Evolutionary conservation across 2,888 invertebrate genomes (phyloP), one percentile per base, ranked within the genome.

Genomic region (Caenorhabditis sp.): DNA sequence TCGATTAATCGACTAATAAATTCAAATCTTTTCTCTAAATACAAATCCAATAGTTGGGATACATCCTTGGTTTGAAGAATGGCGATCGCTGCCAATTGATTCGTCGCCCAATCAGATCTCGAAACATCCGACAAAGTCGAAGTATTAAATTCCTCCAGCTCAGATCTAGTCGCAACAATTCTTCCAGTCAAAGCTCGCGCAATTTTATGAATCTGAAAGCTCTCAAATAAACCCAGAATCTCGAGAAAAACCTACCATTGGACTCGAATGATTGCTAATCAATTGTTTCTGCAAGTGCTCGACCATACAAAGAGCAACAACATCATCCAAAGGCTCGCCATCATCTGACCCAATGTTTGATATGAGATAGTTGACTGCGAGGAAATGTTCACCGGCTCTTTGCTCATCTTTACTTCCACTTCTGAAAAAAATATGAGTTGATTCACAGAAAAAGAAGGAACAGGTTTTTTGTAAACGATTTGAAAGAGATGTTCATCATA

Each of bases 201-300:
- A 4, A 70, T 67, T 31, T 70, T 71, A 31, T 76, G 68, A 50
- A 80, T 73, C 77, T 79, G 31, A 57, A 65, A 63, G 31, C 14
- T 21, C 31, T n/a, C n/a, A n/a, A n/a, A n/a, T n/a, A n/a, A n/a
- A n/a, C n/a, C n/a, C n/a, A n/a, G n/a, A n/a, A n/a, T n/a, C n/a
- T n/a, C n/a, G n/a, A 5, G 23, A 26, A 27, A 5, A 17, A 49
- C 62, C 56, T 23, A 77, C 70, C 70, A 67, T 54, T 14, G 73
- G 66, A 17, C 72, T 64, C 2, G 68, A 68, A 25, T 78, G 76
- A 54, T 83, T 80, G 21, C 82, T 68, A 31, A 75, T 62, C 10
- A 85, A 66, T n/a, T 68, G 66, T 20, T 84, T 80, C 56, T 85
- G 83, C 1, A 86, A 64, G 59, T 81, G 77, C 56, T 86, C 86